Conservation (phyloP, 2,888 invertebrate species). For the Palloptera scutellata region DNA sequence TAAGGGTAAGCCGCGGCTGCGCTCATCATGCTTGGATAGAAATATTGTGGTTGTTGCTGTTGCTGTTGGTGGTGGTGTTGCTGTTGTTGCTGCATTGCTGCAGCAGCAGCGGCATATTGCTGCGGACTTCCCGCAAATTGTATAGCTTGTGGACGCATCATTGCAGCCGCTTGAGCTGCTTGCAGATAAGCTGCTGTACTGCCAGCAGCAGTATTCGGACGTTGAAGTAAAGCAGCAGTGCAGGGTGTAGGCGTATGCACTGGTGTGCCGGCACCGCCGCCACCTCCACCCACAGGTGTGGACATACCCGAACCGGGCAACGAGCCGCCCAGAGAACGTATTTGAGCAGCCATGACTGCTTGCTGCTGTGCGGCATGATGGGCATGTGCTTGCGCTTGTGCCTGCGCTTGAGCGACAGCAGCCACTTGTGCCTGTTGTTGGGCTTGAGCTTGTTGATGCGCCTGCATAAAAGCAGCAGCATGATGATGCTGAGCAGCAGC, state of each 20-base stretch:
- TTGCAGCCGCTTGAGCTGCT: constrained; percentile 38
- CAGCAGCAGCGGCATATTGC: constrained; percentile 41
- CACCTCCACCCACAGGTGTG: constrained; percentile 46
- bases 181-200: constrained; percentile 43
- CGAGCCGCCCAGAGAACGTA: constrained; percentile 30
- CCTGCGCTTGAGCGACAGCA: constrained; percentile 42
- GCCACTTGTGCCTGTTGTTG: constrained; percentile 45
- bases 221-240: constrained; percentile 39
- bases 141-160: constrained; percentile 32
- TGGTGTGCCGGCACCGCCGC: constrained; percentile 50
- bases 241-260: constrained; percentile 39
- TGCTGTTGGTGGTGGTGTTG: constrained; percentile 38
- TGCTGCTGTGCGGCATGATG: constrained; percentile 48
- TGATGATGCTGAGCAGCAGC: constrained; percentile 39
- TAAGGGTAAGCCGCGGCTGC: constrained; percentile 61
- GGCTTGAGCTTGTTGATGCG: constrained; percentile 40
- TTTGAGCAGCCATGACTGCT: constrained; percentile 45
- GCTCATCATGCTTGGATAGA: constrained; percentile 66
- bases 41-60: constrained; percentile 57
- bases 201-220: constrained; percentile 38
- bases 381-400: constrained; percentile 36
- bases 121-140: constrained; percentile 39
- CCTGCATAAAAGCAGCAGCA: constrained; percentile 41
- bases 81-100: constrained; percentile 45
- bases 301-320: constrained; percentile 32